Evolutionary conservation across 2,113 vertebrate genomes (phyloP).

Genomic region (Penelope pileata): DNA sequence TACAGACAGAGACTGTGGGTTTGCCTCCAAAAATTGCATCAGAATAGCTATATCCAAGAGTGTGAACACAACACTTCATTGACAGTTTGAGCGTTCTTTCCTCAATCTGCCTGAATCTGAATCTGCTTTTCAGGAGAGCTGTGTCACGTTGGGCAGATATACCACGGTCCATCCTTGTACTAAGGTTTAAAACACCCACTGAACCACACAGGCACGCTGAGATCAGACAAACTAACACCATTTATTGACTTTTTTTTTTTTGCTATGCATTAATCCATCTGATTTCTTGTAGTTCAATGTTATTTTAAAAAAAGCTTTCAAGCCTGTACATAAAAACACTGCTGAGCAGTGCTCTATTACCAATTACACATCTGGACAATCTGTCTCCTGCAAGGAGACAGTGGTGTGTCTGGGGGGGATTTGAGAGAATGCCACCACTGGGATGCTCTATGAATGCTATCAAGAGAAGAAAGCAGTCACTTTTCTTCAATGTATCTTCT

Average conservation of each 20-base stretch:
- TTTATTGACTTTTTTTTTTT: not conserved
- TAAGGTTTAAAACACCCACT: not conserved
- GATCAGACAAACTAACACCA: not conserved
- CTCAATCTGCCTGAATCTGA: not conserved
- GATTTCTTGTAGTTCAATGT: not conserved
- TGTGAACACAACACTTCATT: not conserved
- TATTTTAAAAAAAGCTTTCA: not conserved
- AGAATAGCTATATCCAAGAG: not conserved
- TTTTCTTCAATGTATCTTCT: not conserved
- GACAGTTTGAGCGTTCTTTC: not conserved
- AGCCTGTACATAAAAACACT: not conserved
- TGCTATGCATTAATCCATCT: not conserved
- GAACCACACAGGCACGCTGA: not conserved
- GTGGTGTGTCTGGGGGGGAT: not conserved
- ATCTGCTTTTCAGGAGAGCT: not conserved
- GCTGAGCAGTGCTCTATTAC: not conserved
- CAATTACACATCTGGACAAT: fast-evolving
- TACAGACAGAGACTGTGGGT: not conserved
- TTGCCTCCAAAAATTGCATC: not conserved
- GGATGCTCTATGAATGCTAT: fast-evolving
- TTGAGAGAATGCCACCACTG: not conserved
- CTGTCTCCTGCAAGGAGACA: not conserved
- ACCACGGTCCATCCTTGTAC: not conserved
- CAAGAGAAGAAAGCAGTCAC: not conserved
- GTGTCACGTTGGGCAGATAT: not conserved